Conservation (phyloP, 2,113 vertebrate genomes). For the Oncorhynchus keta region DNA sequence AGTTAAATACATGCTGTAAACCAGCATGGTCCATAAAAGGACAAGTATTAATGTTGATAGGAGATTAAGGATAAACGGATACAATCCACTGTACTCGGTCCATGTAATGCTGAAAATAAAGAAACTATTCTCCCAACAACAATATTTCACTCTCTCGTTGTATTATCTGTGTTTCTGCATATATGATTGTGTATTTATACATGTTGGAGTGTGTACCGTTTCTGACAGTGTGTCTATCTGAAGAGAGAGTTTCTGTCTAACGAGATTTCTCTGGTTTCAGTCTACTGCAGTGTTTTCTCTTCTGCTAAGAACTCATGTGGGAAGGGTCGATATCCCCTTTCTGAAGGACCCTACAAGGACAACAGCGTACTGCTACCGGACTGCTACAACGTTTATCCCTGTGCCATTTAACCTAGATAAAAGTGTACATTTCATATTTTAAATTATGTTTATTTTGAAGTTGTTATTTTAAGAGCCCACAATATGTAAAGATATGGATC, state of each 20-base stretch:
- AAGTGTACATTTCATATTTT: no score
- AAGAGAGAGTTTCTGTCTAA: no score
- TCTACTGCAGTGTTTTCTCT: background rate
- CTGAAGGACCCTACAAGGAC: slow-evolving; percentile 1
- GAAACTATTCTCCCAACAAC: background rate
- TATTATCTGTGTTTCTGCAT: background rate
- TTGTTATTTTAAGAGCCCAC: no score
- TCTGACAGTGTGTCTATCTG: background rate
- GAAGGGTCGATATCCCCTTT: background rate
- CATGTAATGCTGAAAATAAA: background rate
- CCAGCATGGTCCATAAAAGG: background rate
- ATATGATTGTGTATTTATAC: no score
- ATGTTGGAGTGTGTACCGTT: background rate
- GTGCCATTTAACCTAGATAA: no score
- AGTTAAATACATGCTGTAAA: no score
- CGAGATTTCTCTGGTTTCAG: no score
- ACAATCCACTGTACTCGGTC: background rate
- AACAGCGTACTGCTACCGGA: background rate
- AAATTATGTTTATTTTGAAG: no score
- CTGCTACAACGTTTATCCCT: no score
- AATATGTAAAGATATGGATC: no score
- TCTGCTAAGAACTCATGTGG: background rate
- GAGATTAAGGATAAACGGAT: background rate
- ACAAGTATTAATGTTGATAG: background rate
- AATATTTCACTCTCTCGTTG: no score